Percentiles rank a stretch among this genome's conserved stretches.
These are phyloP conservation scores for Drosophila kepulauana DNA, from an alignment of 1,140 invertebrate species.

Conservation along the genomic window DNA sequence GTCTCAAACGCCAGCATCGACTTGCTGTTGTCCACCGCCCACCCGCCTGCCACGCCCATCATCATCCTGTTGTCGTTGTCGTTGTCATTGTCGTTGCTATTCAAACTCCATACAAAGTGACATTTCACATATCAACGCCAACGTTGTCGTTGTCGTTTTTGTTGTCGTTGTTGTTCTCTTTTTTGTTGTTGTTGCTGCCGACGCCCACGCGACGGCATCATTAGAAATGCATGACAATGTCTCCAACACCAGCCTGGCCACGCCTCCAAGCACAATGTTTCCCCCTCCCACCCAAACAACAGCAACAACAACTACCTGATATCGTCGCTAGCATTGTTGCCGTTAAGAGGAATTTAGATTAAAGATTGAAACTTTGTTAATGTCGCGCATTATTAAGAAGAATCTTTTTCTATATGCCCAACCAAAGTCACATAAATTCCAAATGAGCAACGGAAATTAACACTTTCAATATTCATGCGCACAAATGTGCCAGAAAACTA, in stretches of 20 bases:
- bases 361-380: slow-evolving; percentile 82
- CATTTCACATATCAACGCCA: slow-evolving; percentile 78
- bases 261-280: slow-evolving; percentile 25
- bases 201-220: slow-evolving; percentile 59
- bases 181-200: slow-evolving; percentile 13
- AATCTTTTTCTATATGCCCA: slow-evolving; percentile 55
- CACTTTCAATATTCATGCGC: slow-evolving; percentile 44
- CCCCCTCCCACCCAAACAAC: background rate
- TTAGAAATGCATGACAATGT: slow-evolving; percentile 84
- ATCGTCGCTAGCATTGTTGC: slow-evolving; percentile 34
- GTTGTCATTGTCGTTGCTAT: slow-evolving; percentile 73
- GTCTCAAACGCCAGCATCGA: slow-evolving; percentile 53
- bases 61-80: slow-evolving; percentile 40
- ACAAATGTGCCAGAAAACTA: background rate
- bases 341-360: slow-evolving; percentile 72
- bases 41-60: slow-evolving; percentile 26
- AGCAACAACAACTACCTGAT: background rate
- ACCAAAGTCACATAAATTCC: slow-evolving; percentile 49
- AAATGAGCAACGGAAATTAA: slow-evolving; percentile 60
- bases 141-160: background rate
- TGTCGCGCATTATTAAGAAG: slow-evolving; percentile 79
- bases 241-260: slow-evolving; percentile 39
- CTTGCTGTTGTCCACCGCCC: slow-evolving; percentile 38
- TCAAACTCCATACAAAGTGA: slow-evolving; percentile 79
- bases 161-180: background rate